Percentiles rank a stretch among this genome's conserved stretches.
Conservation (phyloP, 2,888 invertebrate genomes). For the Dilophus febrilis region DNA sequence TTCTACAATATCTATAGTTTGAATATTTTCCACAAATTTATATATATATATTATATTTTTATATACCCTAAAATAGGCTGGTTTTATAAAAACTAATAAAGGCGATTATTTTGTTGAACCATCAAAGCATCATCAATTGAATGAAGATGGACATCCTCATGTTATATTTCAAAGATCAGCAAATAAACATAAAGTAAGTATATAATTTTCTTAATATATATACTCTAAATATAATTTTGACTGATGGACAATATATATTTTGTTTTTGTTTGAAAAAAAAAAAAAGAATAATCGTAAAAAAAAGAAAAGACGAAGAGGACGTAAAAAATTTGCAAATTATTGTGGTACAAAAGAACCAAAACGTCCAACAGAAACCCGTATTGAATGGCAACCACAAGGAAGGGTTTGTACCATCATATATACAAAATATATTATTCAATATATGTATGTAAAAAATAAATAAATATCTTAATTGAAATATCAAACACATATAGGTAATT, state of each 20-base stretch:
- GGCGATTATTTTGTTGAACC: conserved; percentile 60
- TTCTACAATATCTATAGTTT: too few relatives aligned
- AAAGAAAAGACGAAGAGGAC: conserved; percentile 26
- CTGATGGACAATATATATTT: too few relatives aligned
- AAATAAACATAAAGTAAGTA: conserved; percentile 22
- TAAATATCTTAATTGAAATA: background rate
- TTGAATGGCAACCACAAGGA: conserved; percentile 43
- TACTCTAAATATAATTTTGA: conserved; percentile 1
- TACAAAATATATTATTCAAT: background rate
- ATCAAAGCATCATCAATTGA: conserved; percentile 34
- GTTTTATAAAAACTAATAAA: conserved; percentile 44
- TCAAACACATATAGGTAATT: conserved; percentile 19
- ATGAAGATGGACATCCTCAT: conserved; percentile 39
- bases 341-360: conserved; percentile 39
- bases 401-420: conserved; percentile 17
- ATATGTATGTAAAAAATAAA: background rate
- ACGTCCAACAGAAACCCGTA: conserved; percentile 33
- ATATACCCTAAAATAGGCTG: too few relatives aligned
- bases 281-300: too few relatives aligned
- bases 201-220: conserved; percentile 30
- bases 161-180: conserved; percentile 51
- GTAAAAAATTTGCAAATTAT: conserved; percentile 31
- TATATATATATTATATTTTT: too few relatives aligned
- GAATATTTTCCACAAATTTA: too few relatives aligned
- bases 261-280: too few relatives aligned